A percentile compares a stretch with the other conserved stretches of the same genome.
These are phyloP conservation scores for Falco peregrinus DNA, from an alignment of 2,797 vertebrate species.

Conservation along the genomic window DNA sequence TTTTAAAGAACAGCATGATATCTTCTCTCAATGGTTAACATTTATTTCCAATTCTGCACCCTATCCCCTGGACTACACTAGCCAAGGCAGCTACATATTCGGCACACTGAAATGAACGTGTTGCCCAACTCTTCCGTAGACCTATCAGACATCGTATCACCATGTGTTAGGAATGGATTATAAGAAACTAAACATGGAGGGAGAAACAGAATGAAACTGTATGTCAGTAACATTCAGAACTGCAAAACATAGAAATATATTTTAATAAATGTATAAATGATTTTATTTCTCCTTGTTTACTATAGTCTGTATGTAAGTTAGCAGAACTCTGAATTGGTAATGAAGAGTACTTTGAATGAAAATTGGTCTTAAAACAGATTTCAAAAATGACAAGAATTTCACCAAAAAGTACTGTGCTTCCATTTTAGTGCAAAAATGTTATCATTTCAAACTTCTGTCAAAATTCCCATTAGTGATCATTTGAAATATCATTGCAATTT, in stretches of 20 bases:
- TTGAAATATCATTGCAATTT: neutral
- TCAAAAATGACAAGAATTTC: slow-evolving; percentile 14
- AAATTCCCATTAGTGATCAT: slow-evolving; percentile 49
- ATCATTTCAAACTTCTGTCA: neutral
- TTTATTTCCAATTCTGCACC: neutral
- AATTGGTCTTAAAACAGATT: slow-evolving; percentile 39
- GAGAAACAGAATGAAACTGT: neutral
- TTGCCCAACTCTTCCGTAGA: neutral
- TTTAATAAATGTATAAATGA: neutral
- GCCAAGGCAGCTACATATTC: neutral
- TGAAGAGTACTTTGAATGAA: neutral
- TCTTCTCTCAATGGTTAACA: neutral
- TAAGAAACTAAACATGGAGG: neutral
- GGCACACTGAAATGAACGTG: neutral
- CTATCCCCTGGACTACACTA: neutral
- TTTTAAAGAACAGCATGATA: neutral
- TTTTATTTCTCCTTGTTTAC: neutral
- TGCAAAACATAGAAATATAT: neutral
- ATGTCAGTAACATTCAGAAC: neutral
- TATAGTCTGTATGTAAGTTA: neutral
- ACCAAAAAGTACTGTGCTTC: neutral
- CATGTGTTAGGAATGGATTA: neutral
- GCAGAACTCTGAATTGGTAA: neutral
- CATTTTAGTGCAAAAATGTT: slow-evolving; percentile 29
- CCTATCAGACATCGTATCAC: neutral